A percentile compares a stretch with the other conserved stretches of the same genome.
phyloP scores from a whole-genome alignment of 2,888 invertebrate species.

The Trachelus iudaicus region DNA sequence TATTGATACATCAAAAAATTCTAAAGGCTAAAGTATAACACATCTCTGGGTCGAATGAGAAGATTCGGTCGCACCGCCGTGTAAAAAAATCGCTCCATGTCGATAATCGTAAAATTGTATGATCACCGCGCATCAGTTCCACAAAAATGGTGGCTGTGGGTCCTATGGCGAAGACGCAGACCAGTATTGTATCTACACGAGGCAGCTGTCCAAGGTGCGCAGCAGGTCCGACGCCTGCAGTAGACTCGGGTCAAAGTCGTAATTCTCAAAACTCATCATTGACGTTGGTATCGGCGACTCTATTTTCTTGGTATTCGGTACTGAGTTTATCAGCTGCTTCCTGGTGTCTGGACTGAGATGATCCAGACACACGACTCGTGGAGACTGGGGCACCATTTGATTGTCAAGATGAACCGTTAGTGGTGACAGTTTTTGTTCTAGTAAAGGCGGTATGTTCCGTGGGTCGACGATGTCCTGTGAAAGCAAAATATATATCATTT shows the following conservation, averaged over 20 bases:
- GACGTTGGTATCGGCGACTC: constrained; percentile 15
- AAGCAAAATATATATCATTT: not conserved
- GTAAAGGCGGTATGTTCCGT: constrained; percentile 33
- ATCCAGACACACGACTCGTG: constrained; percentile 11
- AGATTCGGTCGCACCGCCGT: not conserved
- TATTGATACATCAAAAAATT: not conserved
- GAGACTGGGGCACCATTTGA: constrained; percentile 38
- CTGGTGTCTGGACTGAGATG: constrained; percentile 31
- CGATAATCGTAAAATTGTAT: not conserved
- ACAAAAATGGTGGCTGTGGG: not conserved
- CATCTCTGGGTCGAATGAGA: not conserved
- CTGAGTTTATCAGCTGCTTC: constrained; percentile 27
- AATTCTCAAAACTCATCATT: constrained; percentile 32
- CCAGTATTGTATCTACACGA: not conserved
- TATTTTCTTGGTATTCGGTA: constrained; percentile 15
- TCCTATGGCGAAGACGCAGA: not conserved
- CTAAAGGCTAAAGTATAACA: not conserved
- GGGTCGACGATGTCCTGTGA: constrained; percentile 35
- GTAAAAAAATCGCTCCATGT: not conserved
- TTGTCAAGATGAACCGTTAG: constrained; percentile 38
- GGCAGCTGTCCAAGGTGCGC: not conserved
- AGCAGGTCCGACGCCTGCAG: constrained; percentile 17
- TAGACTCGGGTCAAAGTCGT: constrained; percentile 33
- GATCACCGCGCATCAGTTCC: not conserved
- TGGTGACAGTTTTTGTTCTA: constrained; percentile 26